Base-by-base conservation (phyloP, 2,888 invertebrate genomes). In the Drosophila infuscata region DNA sequence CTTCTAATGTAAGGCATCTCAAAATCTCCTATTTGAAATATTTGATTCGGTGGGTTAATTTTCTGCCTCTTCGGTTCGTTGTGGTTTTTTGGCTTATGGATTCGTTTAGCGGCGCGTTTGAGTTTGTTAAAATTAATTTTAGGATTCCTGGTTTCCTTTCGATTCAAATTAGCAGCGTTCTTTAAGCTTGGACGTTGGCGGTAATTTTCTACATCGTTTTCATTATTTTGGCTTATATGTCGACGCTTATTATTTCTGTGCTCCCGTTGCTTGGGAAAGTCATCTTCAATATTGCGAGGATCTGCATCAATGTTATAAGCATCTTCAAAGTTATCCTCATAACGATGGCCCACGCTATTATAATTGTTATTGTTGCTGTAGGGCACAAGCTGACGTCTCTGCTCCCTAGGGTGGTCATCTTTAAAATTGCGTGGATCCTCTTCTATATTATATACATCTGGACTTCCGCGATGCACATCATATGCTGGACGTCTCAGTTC, bases 11-110 rank as follows among this genome's bases (percentile, higher is more conserved):
- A 63, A 0, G 74, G 73, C 65, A 85, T 30, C 33, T 38, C 43
- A 17, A 52, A 73, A n/a, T 58, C 49, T 3, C 72, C 74, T 3
- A 81, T 74, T 1, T 35, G 7, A 25, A 88, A 78, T 2, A 49
- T 15, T 0, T 6, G 9, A 6, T 12, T 17, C 0, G 5, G 6
- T 1, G 20, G 6, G 3, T 57, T 32, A 3, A 54, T 0, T 12
- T 20, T 9, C 1, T 41, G 65, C 32, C 32, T 43, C 46, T 62
- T 76, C 0, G 35, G 11, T 7, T 4, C 0, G 29, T 3, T 5
- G 15, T 11, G 17, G 7, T 15, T 3, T 3, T 12, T 35, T 15
- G 11, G 2, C 11, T 29, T 36, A 15, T 11, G 3, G 11, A 2
- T 3, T 30, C 32, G 15, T 0, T 29, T 25, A 3, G 49, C 7